Evolutionary conservation across 1,140 invertebrate genomes (phyloP).

Genomic region (Zophobas morio): DNA sequence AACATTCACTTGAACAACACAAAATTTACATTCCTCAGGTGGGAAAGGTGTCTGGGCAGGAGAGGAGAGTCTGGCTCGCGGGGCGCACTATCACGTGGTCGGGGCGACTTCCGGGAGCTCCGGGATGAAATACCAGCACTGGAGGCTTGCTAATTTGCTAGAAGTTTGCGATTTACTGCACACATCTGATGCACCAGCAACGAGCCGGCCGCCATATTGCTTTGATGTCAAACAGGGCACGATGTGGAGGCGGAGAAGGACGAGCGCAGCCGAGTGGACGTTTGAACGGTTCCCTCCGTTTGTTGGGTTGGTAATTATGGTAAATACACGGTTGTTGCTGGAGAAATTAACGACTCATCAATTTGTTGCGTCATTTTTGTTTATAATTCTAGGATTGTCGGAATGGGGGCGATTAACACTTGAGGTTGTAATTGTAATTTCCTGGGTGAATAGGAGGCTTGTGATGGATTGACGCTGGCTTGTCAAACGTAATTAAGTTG

Average conservation of each 20-base stretch:
- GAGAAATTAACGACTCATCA: constrained; percentile 23
- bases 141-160: not conserved
- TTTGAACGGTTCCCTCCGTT: constrained; percentile 14
- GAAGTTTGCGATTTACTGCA: constrained; percentile 15
- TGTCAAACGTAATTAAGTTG: not conserved
- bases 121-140: not conserved
- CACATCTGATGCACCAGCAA: constrained; percentile 49
- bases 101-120: not conserved
- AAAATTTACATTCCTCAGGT: constrained; percentile 56
- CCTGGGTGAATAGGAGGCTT: not conserved
- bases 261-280: not conserved
- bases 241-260: not conserved
- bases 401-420: not conserved
- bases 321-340: not conserved
- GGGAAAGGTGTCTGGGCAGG: constrained; percentile 23
- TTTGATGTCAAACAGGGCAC: constrained; percentile 37
- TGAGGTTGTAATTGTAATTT: not conserved
- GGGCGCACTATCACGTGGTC: constrained; percentile 40
- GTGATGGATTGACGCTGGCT: too few species aligned
- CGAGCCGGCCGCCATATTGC: constrained; percentile 53
- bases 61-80: not conserved
- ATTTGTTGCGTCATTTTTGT: constrained; percentile 31
- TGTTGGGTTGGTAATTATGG: not conserved
- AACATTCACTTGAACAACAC: constrained; percentile 36
- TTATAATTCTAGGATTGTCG: constrained; percentile 7